These are phyloP conservation scores for Bolinopsis microptera DNA, from an alignment of 37 sponge, comb jelly and placozoan species.

Conservation along the genomic window DNA sequence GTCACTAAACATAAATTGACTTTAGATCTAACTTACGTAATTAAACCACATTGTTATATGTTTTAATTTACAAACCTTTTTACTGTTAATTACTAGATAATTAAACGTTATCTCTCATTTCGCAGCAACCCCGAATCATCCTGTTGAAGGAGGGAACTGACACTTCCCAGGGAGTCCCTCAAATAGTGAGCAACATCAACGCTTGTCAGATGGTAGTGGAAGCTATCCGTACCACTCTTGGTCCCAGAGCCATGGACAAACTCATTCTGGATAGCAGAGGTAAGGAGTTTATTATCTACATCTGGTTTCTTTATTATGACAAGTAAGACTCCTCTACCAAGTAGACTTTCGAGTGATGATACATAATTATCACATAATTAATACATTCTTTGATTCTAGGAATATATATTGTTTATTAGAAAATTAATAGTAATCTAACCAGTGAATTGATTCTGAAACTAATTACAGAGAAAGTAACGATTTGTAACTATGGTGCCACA, in stretches of 20 bases:
- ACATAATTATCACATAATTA: neutral
- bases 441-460: neutral
- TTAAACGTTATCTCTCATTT: no score
- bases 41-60: no score
- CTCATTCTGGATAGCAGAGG: slow-evolving; percentile 94
- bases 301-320: no score
- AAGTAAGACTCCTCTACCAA: no score
- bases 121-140: slow-evolving; percentile 84
- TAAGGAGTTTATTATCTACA: slow-evolving; percentile 46
- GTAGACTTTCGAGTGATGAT: no score
- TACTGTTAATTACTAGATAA: no score
- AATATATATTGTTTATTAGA: neutral
- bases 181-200: slow-evolving; percentile 98
- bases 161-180: slow-evolving; percentile 94
- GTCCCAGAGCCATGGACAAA: slow-evolving; percentile 98
- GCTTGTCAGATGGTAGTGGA: slow-evolving; percentile 80
- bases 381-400: neutral
- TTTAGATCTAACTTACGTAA: no score
- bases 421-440: neutral
- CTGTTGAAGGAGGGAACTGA: slow-evolving; percentile 97
- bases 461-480: slow-evolving; percentile 88
- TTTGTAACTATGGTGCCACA: slow-evolving; percentile 98
- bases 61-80: no score
- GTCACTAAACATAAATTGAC: no score
- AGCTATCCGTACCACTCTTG: slow-evolving; percentile 92